Percentiles rank a stretch among this genome's conserved stretches.
These are phyloP conservation scores for Aselliscus stoliczkanus DNA, from an alignment of 2,797 vertebrate genomes.

Conservation along the genomic window DNA sequence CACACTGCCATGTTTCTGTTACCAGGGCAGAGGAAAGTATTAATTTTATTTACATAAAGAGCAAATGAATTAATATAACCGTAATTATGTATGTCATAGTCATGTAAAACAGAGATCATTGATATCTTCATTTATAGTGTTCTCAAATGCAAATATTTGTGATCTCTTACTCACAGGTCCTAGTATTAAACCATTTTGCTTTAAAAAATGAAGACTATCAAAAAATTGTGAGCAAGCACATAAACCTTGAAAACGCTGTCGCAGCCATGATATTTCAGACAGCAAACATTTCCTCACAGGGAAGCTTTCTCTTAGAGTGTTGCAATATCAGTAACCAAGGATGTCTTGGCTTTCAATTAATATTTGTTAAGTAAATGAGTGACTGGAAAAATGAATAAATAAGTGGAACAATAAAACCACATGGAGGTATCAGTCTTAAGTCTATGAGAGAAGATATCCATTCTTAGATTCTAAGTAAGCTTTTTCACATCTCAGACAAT, in stretches of 20 bases:
- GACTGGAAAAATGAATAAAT: background rate
- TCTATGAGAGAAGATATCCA: background rate
- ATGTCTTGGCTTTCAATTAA: background rate
- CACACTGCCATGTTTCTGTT: constrained; percentile 17
- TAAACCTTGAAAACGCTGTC: background rate
- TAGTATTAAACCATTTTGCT: constrained; percentile 14
- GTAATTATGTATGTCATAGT: background rate
- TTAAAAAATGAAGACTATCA: background rate
- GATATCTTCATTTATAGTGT: background rate
- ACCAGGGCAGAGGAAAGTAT: background rate
- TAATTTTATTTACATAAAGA: constrained; percentile 10
- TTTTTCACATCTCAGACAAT: background rate
- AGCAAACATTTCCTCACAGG: background rate
- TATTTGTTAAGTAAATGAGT: constrained; percentile 1
- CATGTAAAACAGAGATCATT: background rate
- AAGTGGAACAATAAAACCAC: background rate
- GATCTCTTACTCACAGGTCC: background rate
- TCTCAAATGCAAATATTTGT: background rate
- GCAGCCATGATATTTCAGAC: background rate
- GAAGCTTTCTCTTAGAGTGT: background rate
- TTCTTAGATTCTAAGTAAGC: background rate
- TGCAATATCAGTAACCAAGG: background rate
- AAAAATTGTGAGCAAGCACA: background rate
- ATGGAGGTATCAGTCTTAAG: background rate
- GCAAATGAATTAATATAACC: background rate